These are phyloP conservation scores for Horisme vitalbata DNA, from an alignment of 2,888 invertebrate genomes.

Conservation along the genomic window DNA sequence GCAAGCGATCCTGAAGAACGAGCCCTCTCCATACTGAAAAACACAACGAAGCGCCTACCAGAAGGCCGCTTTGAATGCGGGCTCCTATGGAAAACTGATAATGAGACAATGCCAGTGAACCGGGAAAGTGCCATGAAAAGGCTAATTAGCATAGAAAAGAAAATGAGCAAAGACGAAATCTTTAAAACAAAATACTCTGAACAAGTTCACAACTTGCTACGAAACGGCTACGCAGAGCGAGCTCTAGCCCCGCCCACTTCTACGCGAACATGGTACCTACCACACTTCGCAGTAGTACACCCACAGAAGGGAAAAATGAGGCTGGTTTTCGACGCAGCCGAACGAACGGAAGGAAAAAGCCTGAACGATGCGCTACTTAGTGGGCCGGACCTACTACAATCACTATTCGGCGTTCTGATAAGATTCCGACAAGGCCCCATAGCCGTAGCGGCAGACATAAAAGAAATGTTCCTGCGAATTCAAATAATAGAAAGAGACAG, in stretches of 20 bases:
- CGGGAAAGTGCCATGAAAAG: slow-evolving; percentile 7
- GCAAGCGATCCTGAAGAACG: slow-evolving; percentile 1
- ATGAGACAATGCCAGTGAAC: slow-evolving; percentile 13
- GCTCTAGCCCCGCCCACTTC: background rate
- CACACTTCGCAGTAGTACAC: slow-evolving; percentile 30
- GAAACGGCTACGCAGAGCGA: slow-evolving; percentile 23
- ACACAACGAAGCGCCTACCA: background rate
- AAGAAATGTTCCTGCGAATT: slow-evolving; percentile 20
- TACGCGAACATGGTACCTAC: slow-evolving; percentile 19
- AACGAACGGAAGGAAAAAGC: slow-evolving; percentile 12
- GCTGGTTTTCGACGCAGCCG: slow-evolving; percentile 23
- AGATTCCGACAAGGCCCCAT: slow-evolving; percentile 32
- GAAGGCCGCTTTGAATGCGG: slow-evolving; percentile 26
- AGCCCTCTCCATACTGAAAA: slow-evolving; percentile 9
- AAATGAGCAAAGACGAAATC: slow-evolving; percentile 6
- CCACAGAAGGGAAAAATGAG: slow-evolving; percentile 13
- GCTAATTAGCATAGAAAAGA: slow-evolving; percentile 10
- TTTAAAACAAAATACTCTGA: slow-evolving; percentile 9
- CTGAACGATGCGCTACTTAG: slow-evolving; percentile 26
- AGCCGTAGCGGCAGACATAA: slow-evolving; percentile 16
- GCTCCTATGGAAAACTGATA: no score
- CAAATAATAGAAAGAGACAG: slow-evolving; percentile 9
- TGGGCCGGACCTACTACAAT: slow-evolving; percentile 38
- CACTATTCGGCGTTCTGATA: slow-evolving; percentile 36
- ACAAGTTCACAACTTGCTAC: slow-evolving; percentile 15